Evolutionary conservation across 1,140 invertebrate species (phyloP), one percentile per base, ranked within the genome.

Genomic region (Musca domestica): DNA sequence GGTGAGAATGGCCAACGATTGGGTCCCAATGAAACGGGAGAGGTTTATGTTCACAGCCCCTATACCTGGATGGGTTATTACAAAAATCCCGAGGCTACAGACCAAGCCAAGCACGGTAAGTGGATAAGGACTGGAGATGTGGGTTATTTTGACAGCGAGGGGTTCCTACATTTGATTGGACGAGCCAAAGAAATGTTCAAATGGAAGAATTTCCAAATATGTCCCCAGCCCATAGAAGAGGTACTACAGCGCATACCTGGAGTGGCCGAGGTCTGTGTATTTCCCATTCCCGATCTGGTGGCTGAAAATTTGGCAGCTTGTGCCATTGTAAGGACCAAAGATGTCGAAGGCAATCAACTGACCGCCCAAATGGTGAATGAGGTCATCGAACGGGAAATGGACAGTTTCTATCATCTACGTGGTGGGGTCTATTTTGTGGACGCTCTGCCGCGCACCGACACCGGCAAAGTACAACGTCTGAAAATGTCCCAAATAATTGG

Each of bases 131-230:
- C 91, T 66, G 91, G 91, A 34, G 90, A 92, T 76, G 82, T 92
- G 20, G 88, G 85, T 0, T 90, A 88, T 69, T 86, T 88, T 68
- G 89, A 92, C 71, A 82, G 88, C 70, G 84, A 90, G 19, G 85
- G 84, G 0, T 87, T 85, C 63, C 86, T 92, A 64, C 90, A 84
- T 69, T 84, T 92, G 52, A 83, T 89, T 4, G 91, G 91, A 70
- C 83, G 92, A 61, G 80, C 91, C 30, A 93, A 92, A 71, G 90
- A 92, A 73, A 82, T 92, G 47, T 90, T 92, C 58, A 92, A 93
- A 81, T 91, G 88, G 64, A 76, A 70, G 34, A 76, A 75, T 15
- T 71, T 74, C 19, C 81, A 82, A 20, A 77, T 82, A 68, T 74
- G 71, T 64, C 77, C 77, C 17, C 69, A 68, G 9, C 76, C 77